Conservation (phyloP, 2,797 vertebrate genomes). For the Synaphobranchus kaupii region DNA sequence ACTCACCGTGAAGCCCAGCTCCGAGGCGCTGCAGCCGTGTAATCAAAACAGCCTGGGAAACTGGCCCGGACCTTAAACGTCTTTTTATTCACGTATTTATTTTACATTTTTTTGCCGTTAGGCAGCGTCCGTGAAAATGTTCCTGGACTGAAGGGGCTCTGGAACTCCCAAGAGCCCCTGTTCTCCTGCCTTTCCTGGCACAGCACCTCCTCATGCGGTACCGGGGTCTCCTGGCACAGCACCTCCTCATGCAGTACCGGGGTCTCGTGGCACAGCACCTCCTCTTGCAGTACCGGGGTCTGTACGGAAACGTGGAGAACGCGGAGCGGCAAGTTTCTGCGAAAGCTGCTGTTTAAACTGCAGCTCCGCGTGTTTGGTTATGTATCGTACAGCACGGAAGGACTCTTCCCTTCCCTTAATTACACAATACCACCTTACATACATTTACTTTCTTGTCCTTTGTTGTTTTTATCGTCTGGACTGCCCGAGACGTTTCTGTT, state of each 20-base stretch:
- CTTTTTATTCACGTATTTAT: too few species aligned
- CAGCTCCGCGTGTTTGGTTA: background rate
- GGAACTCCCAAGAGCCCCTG: background rate
- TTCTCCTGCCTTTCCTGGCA: background rate
- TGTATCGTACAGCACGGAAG: background rate
- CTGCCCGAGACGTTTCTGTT: background rate
- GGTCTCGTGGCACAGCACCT: background rate
- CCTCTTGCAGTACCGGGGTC: background rate
- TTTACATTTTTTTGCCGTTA: background rate
- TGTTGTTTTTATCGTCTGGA: background rate
- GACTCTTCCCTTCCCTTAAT: background rate
- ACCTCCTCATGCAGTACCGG: background rate
- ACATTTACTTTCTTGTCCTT: background rate
- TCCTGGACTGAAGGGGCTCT: background rate
- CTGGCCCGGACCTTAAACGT: background rate
- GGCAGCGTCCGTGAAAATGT: background rate
- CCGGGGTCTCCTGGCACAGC: background rate
- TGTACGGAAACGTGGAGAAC: too few species aligned
- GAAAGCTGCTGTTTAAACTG: background rate
- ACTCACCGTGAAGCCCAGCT: conserved; percentile 34
- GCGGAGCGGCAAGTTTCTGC: background rate
- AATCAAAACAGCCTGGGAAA: conserved; percentile 25
- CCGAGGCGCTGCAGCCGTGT: background rate
- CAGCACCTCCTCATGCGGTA: background rate
- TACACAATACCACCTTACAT: background rate